Evolutionary conservation across 2,113 vertebrate genomes (phyloP), one percentile per base, ranked within the genome.

Genomic region (Poeciliopsis prolifica): DNA sequence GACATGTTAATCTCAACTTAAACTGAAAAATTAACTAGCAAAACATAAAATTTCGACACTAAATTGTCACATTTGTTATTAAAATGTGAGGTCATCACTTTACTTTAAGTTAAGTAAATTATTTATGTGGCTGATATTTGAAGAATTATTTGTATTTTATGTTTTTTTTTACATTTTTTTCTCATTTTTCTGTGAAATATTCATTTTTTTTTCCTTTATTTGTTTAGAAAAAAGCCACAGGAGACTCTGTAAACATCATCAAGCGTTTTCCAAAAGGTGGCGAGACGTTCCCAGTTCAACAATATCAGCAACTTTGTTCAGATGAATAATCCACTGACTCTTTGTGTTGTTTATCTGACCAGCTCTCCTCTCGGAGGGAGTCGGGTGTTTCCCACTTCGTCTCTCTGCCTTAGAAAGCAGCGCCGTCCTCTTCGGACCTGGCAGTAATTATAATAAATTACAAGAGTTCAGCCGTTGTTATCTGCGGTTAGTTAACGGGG

Each of bases 391-490:
- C 71, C 76, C 74, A 75, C 35, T 67, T 15, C 65, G 28, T 44
- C 66, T 78, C 72, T 14, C 75, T 74, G 89, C 77, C 80, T 78
- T 84, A 80, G 70, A 93, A 90, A 93, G 44, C 94, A 94, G 91
- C 88, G 60, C 88, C 92, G 94, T 95, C 94, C 94, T 95, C 93
- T 92, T 91, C 62, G 81, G 86, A 76, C 79, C 78, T 65, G 82
- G 65, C 93, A 91, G 95, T 96, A 96, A 96, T 95, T 96, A 94
- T 95, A 96, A 95, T 96, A 95, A 96, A 95, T 93, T 93, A 93
- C 94, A 95, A 94, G 94, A 94, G 92, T 78, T 91, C 90, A 82
- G 93, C 90, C 88, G 93, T 94, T 95, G 92, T 92, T 91, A 91
- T 88, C 94, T 92, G 94, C 93, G 94, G 94, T 95, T 94, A 89